Evolutionary conservation across 1,140 invertebrate genomes (phyloP).

Genomic region (Zaprionus capensis): DNA sequence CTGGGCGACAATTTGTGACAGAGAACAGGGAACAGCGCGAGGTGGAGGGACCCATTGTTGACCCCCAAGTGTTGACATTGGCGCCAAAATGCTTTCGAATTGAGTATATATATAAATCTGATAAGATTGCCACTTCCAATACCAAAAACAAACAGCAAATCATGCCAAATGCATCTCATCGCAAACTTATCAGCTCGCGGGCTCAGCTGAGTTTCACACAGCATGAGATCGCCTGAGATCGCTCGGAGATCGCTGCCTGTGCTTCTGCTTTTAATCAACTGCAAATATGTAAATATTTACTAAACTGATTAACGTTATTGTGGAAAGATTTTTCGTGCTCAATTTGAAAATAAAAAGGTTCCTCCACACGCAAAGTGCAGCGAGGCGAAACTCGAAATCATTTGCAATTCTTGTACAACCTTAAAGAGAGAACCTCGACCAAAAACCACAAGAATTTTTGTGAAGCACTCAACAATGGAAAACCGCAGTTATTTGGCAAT

Average conservation of each 20-base stretch:
- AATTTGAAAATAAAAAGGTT: slow-evolving; percentile 26
- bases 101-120: slow-evolving; percentile 26
- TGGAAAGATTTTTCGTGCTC: slow-evolving; percentile 57
- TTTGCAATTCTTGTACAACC: slow-evolving; percentile 24
- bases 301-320: slow-evolving; percentile 59
- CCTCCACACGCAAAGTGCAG: slow-evolving; percentile 58
- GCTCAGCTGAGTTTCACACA: slow-evolving; percentile 10
- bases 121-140: slow-evolving; percentile 25
- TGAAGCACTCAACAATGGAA: slow-evolving; percentile 13
- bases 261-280: slow-evolving; percentile 61
- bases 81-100: slow-evolving; percentile 61
- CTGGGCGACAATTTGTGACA: neutral
- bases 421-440: slow-evolving; percentile 3
- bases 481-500: slow-evolving; percentile 71
- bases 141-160: slow-evolving; percentile 22
- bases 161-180: slow-evolving; percentile 19
- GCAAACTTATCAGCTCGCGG: slow-evolving; percentile 40
- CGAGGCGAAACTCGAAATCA: slow-evolving; percentile 41
- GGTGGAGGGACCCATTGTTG: neutral
- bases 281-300: slow-evolving; percentile 69
- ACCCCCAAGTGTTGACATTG: slow-evolving; percentile 62
- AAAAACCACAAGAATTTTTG: slow-evolving; percentile 52
- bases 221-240: neutral
- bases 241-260: slow-evolving; percentile 24
- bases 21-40: no score